Conservation (phyloP, 2,888 invertebrate species). For the Laothoe populi region DNA sequence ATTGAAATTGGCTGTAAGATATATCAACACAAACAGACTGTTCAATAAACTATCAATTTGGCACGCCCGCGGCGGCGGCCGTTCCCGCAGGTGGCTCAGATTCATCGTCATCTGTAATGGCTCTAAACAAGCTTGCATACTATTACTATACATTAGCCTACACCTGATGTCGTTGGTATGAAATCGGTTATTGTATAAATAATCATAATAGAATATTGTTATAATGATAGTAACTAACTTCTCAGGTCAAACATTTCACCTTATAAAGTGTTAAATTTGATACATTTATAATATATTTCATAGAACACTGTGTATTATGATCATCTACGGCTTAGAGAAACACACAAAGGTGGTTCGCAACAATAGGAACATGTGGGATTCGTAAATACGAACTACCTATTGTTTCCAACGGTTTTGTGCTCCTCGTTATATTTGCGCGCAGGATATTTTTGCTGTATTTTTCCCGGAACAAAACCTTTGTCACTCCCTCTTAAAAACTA, state of each 20-base stretch:
- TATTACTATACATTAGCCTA: not conserved
- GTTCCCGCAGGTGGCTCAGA: conserved; percentile 11
- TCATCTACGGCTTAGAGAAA: too few relatives aligned
- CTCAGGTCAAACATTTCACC: not conserved
- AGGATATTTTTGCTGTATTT: not conserved
- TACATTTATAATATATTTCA: too few relatives aligned
- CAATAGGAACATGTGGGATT: not conserved
- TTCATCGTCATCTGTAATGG: conserved; percentile 8
- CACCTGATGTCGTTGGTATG: not conserved
- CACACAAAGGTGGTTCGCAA: too few relatives aligned
- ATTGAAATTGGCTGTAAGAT: too few relatives aligned
- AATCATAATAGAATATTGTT: not conserved
- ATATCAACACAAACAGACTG: not conserved
- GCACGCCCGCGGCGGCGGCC: not conserved
- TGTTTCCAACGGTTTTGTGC: not conserved
- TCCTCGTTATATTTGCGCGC: not conserved
- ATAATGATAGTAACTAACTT: not conserved
- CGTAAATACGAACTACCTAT: not conserved
- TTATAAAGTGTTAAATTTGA: too few relatives aligned
- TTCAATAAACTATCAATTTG: conserved; percentile 12
- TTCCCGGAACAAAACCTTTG: conserved; percentile 1
- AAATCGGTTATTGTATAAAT: not conserved
- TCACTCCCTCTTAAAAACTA: not conserved
- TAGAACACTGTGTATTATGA: too few relatives aligned
- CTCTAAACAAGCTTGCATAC: conserved; percentile 1